Base-by-base conservation (phyloP, 2,797 vertebrate species). In the Menidia menidia region DNA sequence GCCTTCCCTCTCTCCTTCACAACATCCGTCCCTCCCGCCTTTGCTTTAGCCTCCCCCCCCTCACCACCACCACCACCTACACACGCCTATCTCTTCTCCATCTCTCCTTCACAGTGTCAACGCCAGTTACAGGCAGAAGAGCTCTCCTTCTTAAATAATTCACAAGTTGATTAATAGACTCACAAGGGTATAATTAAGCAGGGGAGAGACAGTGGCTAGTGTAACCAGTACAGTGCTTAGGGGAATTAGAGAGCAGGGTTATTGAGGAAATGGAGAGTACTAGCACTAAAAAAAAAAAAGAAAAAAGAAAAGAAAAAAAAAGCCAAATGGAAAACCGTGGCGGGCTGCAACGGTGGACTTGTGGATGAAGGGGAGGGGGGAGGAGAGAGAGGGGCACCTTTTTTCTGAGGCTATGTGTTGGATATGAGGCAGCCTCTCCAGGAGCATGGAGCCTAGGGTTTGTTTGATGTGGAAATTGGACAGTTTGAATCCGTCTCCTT, bases 401-500 rank as follows among this genome's bases (percentile, higher is more conserved):
- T 25, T 89, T 96, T 97, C 95, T 94, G 92, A 95, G 96, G 95
- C 95, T 87, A 92, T 94, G 91, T 81, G 84, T 78, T 86, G 93
- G 94, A 95, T 96, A 96, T 95, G 95, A 96, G 95, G 96, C 94
- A 94, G 95, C 95, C 95, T 97, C 96, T 96, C 95, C 96, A 96
- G 96, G 96, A 96, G 96, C 95, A 95, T 91, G 92, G 95, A 92
- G 96, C 95, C 89, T 94, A 89, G 93, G 93, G 94, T 94, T 92
- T 96, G 96, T 99, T 99, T 99, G 97, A 99, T 97, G 97, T 99
- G 97, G 97, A 99, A 98, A 99, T 99, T 97, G 98, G 97, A 97
- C 97, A 98, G 97, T 98, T 98, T 99, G 96, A 98, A 97, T 97
- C 96, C 95, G 95, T 97, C 97, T 96, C 96, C 95, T 98, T 99